A percentile compares a stretch with the other conserved stretches of the same genome.
phyloP scores from a whole-genome alignment of 2,888 invertebrate genomes.

The Eurytoma californica region DNA sequence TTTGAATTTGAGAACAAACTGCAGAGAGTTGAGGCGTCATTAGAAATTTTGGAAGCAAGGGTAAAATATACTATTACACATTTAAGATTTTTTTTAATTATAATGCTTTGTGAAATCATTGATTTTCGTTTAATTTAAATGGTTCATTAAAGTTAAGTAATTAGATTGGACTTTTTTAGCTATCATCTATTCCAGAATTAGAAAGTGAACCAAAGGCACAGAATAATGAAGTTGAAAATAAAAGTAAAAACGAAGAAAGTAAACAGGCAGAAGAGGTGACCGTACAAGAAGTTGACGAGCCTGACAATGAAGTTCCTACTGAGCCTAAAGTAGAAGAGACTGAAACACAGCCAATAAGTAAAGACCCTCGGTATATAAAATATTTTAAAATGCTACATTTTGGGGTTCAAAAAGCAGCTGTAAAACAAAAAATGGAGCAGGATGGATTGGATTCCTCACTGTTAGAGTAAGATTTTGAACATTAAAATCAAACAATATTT shows the following conservation, averaged over 20 bases:
- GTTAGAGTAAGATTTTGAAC: conserved; percentile 78
- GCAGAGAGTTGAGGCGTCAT: conserved; percentile 90
- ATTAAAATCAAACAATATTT: conserved; percentile 33
- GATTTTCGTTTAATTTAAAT: background rate
- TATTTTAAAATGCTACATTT: conserved; percentile 93
- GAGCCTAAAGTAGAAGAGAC: conserved; percentile 54
- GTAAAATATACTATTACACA: conserved; percentile 74
- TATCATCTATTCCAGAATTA: conserved; percentile 77
- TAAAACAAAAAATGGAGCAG: conserved; percentile 86
- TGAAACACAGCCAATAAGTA: conserved; percentile 65
- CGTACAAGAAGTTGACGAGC: conserved; percentile 58
- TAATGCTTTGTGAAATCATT: background rate
- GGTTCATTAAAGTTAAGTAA: background rate
- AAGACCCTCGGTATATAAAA: conserved; percentile 83
- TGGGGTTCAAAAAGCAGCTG: conserved; percentile 89
- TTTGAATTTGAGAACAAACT: conserved; percentile 89
- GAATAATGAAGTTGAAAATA: conserved; percentile 54
- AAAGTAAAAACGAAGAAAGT: conserved; percentile 44
- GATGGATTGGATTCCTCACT: conserved; percentile 89
- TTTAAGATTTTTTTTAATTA: background rate
- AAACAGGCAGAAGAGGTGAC: conserved; percentile 28
- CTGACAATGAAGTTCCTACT: conserved; percentile 50
- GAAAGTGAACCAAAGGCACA: conserved; percentile 62
- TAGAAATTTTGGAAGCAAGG: conserved; percentile 91
- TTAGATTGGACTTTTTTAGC: conserved; percentile 68